A percentile compares a stretch with the other conserved stretches of the same genome.
These are phyloP conservation scores for Galeruca laticollis DNA, from an alignment of 2,888 invertebrate species.

Conservation along the genomic window DNA sequence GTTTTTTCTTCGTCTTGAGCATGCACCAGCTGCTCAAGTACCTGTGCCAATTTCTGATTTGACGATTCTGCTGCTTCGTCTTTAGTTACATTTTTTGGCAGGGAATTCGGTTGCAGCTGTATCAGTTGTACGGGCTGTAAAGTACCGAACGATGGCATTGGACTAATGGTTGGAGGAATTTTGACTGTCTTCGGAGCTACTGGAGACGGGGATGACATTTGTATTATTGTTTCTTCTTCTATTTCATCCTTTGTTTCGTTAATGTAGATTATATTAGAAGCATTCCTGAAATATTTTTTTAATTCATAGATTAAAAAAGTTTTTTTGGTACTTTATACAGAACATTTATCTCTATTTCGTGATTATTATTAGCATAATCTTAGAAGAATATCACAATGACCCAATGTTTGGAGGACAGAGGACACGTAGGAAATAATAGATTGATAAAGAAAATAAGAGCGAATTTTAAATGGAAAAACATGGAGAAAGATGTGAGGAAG, in stretches of 20 bases:
- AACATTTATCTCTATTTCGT: too few relatives aligned
- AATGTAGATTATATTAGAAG: slow-evolving; percentile 41
- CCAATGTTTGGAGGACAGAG: too few relatives aligned
- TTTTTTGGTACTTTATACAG: too few relatives aligned
- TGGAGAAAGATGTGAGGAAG: too few relatives aligned
- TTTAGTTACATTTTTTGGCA: slow-evolving; percentile 27
- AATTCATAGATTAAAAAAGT: too few relatives aligned
- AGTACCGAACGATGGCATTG: slow-evolving; percentile 27
- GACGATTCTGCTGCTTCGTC: slow-evolving; percentile 18
- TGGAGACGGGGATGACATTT: slow-evolving; percentile 4
- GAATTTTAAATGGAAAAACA: too few relatives aligned
- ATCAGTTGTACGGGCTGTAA: slow-evolving; percentile 45
- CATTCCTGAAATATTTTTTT: slow-evolving; percentile 28
- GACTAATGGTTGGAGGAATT: slow-evolving; percentile 19
- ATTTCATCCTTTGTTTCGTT: slow-evolving; percentile 47
- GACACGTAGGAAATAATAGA: too few relatives aligned
- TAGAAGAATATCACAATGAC: too few relatives aligned
- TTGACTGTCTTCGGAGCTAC: slow-evolving; percentile 12
- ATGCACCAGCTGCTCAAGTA: slow-evolving; percentile 51
- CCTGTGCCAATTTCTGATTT: slow-evolving; percentile 35
- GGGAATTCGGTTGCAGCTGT: slow-evolving; percentile 45
- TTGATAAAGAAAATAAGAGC: too few relatives aligned
- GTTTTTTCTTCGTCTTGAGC: slow-evolving; percentile 54
- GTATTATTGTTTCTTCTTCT: slow-evolving; percentile 31
- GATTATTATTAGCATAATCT: too few relatives aligned